Evolutionary conservation across 2,888 invertebrate species (phyloP), one percentile per base, ranked within the genome.

Genomic region (Gibbula magus): DNA sequence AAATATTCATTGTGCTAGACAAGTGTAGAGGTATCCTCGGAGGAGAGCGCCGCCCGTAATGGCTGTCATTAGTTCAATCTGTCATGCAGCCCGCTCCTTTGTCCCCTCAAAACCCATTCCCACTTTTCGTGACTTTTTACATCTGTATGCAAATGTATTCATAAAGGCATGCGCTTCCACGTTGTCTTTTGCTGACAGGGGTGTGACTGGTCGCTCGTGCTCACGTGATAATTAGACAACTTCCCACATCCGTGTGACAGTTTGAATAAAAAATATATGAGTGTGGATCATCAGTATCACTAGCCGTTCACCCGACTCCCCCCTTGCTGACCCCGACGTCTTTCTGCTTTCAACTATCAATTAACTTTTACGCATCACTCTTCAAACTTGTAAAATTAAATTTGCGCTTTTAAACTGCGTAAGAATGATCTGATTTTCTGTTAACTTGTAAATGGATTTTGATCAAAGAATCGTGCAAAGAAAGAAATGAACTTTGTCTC

Each of bases 61-160:
- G 70, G 70, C 70, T 70, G 70, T 70, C 70, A 70, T 39, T 70
- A 35, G 70, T 35, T 70, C 35, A 32, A 35, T 35, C 70, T 70
- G 70, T 70, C 70, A 70, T 35, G 39, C 20, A 35, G 39, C 20
- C 35, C 4, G 35, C 29, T 70, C 70, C 70, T 70, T 70, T 70
- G 70, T 70, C 70, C 70, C 39, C 20, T 70, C 35, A 32, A 70
- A 70, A 70, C 35, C 70, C 70, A 70, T 70, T 70, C 70, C 70
- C 70, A 35, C 70, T 70, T 70, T 70, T 70, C 70, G 39, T 70
- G 70, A 70, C 70, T 70, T 70, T 70, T 70, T 35, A 35, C 70
- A 70, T 70, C 35, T 35, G 39, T 70, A 70, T 70, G 70, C 70
- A 70, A 70, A 70, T 70, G 70, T 35, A 70, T 70, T 70, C 70